Conservation (phyloP, 2,797 vertebrate genomes). For the Distichodus sexfasciatus region DNA sequence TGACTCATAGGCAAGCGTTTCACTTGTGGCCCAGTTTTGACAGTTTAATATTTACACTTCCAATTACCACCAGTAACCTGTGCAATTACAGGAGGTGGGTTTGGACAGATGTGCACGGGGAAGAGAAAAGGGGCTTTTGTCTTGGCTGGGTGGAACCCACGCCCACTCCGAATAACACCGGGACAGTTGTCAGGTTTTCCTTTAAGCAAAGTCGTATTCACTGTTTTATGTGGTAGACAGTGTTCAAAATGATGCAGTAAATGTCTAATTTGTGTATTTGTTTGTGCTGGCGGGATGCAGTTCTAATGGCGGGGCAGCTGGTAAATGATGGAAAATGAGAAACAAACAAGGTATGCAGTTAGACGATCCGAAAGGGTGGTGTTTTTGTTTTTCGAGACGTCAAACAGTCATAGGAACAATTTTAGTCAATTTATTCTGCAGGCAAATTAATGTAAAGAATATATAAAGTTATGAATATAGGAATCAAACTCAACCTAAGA, state of each 20-base stretch:
- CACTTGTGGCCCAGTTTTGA: slow-evolving; percentile 67
- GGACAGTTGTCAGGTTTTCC: slow-evolving; percentile 1
- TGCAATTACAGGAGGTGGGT: slow-evolving; percentile 68
- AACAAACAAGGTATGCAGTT: not conserved
- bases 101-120: slow-evolving; percentile 67
- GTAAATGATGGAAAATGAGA: not conserved
- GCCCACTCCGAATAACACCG: slow-evolving; percentile 1
- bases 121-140: slow-evolving; percentile 63
- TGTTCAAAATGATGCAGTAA: slow-evolving; percentile 1
- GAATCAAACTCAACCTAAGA: no score
- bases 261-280: not conserved
- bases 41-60: slow-evolving; percentile 74
- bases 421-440: not conserved
- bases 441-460: no score
- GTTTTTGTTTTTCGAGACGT: not conserved
- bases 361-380: not conserved
- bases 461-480: no score
- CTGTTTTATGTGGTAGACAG: slow-evolving; percentile 11
- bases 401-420: not conserved
- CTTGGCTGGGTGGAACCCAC: slow-evolving; percentile 28
- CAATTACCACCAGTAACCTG: slow-evolving; percentile 67
- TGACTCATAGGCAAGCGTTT: slow-evolving; percentile 67
- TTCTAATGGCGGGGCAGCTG: not conserved
- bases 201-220: not conserved
- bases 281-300: slow-evolving; percentile 4